phyloP scores from a whole-genome alignment of 2,113 vertebrate species.

The Astur gentilis region DNA sequence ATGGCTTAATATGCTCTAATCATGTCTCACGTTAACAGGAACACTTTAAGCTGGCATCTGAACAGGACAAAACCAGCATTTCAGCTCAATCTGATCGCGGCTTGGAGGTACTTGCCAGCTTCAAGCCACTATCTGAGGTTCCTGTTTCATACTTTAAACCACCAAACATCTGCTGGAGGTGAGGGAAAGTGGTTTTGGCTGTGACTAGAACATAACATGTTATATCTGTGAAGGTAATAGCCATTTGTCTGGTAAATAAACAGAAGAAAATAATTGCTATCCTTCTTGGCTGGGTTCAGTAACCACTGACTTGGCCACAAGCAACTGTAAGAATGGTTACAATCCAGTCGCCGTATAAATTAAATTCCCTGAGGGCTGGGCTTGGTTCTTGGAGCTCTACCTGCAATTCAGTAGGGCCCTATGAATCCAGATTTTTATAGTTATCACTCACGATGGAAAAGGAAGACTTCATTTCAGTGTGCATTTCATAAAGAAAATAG shows the following conservation, averaged over 20 bases:
- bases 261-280: background rate
- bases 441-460: background rate
- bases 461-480: background rate
- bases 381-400: background rate
- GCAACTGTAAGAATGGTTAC: background rate
- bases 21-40: background rate
- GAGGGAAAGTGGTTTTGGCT: background rate
- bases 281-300: background rate
- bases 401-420: background rate
- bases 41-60: background rate
- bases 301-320: background rate
- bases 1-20: background rate
- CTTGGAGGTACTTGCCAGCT: background rate
- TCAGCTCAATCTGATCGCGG: background rate
- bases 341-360: fast-evolving
- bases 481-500: background rate
- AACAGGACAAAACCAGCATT: background rate
- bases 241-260: background rate
- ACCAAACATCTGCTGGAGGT: background rate
- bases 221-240: background rate
- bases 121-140: background rate
- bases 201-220: background rate
- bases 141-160: background rate
- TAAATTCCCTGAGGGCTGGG: background rate
- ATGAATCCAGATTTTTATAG: background rate